Percentiles rank a stretch among this genome's conserved stretches.
phyloP scores from a whole-genome alignment of 2,888 invertebrate genomes.

The Chymomyza procnemis region DNA sequence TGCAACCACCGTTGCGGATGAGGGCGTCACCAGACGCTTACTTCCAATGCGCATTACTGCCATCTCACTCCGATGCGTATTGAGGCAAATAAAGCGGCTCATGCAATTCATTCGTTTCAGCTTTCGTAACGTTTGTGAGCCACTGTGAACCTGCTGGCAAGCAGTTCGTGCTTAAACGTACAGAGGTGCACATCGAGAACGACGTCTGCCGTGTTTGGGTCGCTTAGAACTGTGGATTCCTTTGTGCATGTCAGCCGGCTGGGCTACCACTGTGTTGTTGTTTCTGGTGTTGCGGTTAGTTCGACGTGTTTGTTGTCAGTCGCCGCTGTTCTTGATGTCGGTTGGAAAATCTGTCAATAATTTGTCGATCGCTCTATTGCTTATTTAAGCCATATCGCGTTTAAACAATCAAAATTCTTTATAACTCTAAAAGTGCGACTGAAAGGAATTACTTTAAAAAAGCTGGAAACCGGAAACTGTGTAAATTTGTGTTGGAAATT shows the following conservation, averaged over 20 bases:
- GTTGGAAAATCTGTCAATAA: conserved; percentile 51
- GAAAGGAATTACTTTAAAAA: background rate
- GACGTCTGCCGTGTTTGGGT: conserved; percentile 31
- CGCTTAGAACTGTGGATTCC: conserved; percentile 21
- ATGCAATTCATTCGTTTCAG: background rate
- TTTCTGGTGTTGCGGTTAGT: conserved; percentile 53
- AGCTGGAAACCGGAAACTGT: background rate
- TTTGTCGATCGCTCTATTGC: conserved; percentile 45
- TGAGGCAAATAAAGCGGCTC: background rate
- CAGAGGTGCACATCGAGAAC: conserved; percentile 76
- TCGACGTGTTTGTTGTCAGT: conserved; percentile 18
- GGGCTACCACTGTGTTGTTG: background rate
- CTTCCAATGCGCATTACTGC: background rate
- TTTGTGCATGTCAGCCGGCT: conserved; percentile 19
- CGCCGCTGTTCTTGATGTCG: conserved; percentile 45
- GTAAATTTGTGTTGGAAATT: background rate
- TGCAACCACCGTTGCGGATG: background rate
- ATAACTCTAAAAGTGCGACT: background rate
- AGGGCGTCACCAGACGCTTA: background rate
- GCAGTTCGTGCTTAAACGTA: conserved; percentile 78
- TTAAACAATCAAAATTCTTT: background rate
- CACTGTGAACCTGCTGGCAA: conserved; percentile 54
- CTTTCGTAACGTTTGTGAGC: background rate
- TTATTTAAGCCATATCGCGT: background rate
- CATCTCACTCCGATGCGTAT: background rate